Evolutionary conservation across 2,113 vertebrate species (phyloP).

Genomic region (Elgaria multicarinata): DNA sequence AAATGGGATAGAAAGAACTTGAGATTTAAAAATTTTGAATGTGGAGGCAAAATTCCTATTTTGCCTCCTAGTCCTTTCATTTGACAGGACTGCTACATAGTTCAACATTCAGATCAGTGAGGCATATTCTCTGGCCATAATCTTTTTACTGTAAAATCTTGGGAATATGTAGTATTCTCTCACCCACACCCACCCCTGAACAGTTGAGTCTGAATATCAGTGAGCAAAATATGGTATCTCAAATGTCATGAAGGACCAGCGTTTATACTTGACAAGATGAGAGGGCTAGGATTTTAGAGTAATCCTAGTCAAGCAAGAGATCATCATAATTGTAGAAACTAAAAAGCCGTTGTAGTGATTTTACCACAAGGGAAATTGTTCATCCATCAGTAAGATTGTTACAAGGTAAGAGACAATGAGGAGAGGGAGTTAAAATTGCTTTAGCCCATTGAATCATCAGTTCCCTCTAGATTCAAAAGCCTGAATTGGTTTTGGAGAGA

Average conservation of each 20-base stretch:
- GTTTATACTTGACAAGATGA: conserved; percentile 60
- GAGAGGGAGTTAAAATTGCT: conserved; percentile 74
- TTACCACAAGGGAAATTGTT: conserved; percentile 80
- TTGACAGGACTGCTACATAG: conserved; percentile 42
- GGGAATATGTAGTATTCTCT: conserved; percentile 18
- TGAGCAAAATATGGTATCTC: conserved; percentile 59
- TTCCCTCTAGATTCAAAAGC: conserved; percentile 72
- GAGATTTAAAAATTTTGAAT: no score
- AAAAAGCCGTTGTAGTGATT: conserved; percentile 73
- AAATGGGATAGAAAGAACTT: no score
- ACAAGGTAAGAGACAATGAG: conserved; percentile 70
- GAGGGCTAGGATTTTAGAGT: conserved; percentile 44
- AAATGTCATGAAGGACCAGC: conserved; percentile 56
- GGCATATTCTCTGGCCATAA: neutral
- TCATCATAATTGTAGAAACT: conserved; percentile 73
- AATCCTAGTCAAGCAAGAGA: conserved; percentile 74
- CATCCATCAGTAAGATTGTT: conserved; percentile 73
- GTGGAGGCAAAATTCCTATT: conserved; percentile 18
- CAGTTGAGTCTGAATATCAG: conserved; percentile 22
- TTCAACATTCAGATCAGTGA: conserved; percentile 34
- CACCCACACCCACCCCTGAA: neutral
- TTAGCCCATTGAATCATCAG: conserved; percentile 69
- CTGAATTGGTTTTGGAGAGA: conserved; percentile 75
- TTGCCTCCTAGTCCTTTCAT: conserved; percentile 11
- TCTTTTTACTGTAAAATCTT: conserved; percentile 58